Evolutionary conservation across 1,140 invertebrate species (phyloP), one percentile per base, ranked within the genome.

Genomic region (Plectrocnemia conspersa): DNA sequence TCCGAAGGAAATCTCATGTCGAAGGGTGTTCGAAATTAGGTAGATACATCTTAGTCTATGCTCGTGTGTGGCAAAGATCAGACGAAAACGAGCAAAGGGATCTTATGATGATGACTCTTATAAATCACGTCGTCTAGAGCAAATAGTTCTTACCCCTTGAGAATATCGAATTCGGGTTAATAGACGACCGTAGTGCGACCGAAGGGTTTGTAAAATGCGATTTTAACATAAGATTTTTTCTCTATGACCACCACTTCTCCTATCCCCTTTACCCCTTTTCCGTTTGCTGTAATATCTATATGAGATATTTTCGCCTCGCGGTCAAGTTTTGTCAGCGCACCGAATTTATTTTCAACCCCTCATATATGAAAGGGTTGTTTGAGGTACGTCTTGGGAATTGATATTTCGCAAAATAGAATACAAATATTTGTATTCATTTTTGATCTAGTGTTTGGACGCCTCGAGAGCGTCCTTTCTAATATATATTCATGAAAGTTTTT

Each of bases 401-500:
- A 44, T 41, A 19, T 53, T 44, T 19, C 23, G 40, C 7, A 27
- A 53, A 53, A 53, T 44, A 22, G 25, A 44, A 44, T 42, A 44
- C 18, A 54, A 45, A 45, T 35, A 54, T 46, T 50, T 50, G 33
- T 47, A 45, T 45, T n/a, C 23, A 47, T 47, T 47, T 47, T 29
- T 47, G 44, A 19, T 32, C 32, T 19, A 13, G 46, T 15, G 46
- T 36, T n/a, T 9, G 3, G 2, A 16, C 15, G 23, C 22, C n/a
- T n/a, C n/a, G n/a, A n/a, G n/a, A n/a, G n/a, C n/a, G n/a, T n/a
- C n/a, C n/a, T n/a, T n/a, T n/a, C n/a, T n/a, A n/a, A n/a, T n/a
- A n/a, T n/a, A n/a, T n/a, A n/a, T n/a, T n/a, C n/a, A n/a, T n/a
- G n/a, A n/a, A n/a, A n/a, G n/a, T n/a, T n/a, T n/a, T n/a, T n/a